Percentiles rank a stretch among this genome's conserved stretches.
Conservation (phyloP, 1,140 invertebrate genomes). For the Hyposmocoma kahamanoa region DNA sequence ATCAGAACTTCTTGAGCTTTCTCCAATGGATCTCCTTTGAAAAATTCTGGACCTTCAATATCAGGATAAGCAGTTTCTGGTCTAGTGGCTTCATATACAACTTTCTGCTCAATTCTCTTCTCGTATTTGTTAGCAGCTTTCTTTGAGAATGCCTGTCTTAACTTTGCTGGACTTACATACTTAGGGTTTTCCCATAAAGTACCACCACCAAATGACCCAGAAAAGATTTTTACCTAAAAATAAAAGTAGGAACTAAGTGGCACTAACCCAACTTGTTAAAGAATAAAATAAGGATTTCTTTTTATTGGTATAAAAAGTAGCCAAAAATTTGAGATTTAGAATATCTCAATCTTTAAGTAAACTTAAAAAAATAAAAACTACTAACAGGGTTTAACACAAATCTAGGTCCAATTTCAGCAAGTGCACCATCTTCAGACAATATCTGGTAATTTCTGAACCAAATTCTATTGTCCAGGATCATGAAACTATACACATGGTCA, state of each 20-base stretch:
- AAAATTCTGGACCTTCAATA: conserved; percentile 66
- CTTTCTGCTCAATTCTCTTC: conserved; percentile 85
- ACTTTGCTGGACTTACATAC: conserved; percentile 93
- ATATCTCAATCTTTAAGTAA: too few species aligned
- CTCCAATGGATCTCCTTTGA: conserved; percentile 60
- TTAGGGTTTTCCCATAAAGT: conserved; percentile 95
- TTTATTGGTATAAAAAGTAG: too few species aligned
- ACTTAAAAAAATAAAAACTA: too few species aligned
- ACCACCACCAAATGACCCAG: conserved; percentile 93
- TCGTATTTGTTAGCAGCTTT: conserved; percentile 85
- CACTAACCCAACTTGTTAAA: too few species aligned
- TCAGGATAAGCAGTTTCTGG: conserved; percentile 81
- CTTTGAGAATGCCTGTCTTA: conserved; percentile 80
- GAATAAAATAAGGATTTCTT: too few species aligned
- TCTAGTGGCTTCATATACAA: conserved; percentile 79
- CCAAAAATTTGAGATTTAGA: too few species aligned
- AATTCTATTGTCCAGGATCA: conserved; percentile 93
- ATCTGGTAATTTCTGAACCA: conserved; percentile 99
- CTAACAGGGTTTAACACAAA: conserved; percentile 97
- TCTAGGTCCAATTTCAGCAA: conserved; percentile 97
- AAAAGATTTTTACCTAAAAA: conserved; percentile 83
- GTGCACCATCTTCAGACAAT: conserved; percentile 93
- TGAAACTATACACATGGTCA: conserved; percentile 97
- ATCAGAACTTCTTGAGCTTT: conserved; percentile 59
- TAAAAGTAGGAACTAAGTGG: too few species aligned